These are phyloP conservation scores for Ditylenchus weischeri DNA, from an alignment of 2,888 invertebrate genomes.

Conservation along the genomic window DNA sequence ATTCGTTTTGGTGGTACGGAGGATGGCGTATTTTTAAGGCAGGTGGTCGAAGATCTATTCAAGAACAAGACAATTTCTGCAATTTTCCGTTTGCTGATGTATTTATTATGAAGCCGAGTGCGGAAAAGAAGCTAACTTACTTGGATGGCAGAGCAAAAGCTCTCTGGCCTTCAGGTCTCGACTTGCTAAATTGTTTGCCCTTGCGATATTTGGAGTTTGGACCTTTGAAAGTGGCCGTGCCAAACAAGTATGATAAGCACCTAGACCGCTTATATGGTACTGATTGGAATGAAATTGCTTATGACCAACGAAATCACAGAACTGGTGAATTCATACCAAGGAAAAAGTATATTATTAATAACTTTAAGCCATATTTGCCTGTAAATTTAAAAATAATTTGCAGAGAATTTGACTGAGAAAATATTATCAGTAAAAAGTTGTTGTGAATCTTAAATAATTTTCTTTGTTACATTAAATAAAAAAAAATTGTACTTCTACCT, in stretches of 20 bases:
- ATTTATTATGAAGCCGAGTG: slow-evolving; percentile 5
- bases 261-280: slow-evolving; percentile 12
- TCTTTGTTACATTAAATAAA: too few species aligned
- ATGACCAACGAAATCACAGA: slow-evolving; percentile 9
- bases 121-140: slow-evolving; percentile 1
- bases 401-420: slow-evolving; percentile 13
- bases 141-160: slow-evolving; percentile 12
- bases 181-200: not conserved
- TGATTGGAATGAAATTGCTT: slow-evolving; percentile 9
- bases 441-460: too few species aligned
- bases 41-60: slow-evolving; percentile 1
- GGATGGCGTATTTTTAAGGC: slow-evolving; percentile 16
- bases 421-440: too few species aligned
- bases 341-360: not conserved
- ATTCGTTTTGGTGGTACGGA: slow-evolving; percentile 15
- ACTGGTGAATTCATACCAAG: slow-evolving; percentile 10
- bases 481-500: too few species aligned
- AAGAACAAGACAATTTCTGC: not conserved
- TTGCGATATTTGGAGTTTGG: slow-evolving; percentile 1
- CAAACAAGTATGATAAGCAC: slow-evolving; percentile 6
- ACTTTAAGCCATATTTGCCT: not conserved
- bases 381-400: not conserved
- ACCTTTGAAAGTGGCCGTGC: slow-evolving; percentile 10
- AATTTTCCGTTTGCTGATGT: slow-evolving; percentile 18
- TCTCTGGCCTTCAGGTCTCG: slow-evolving; percentile 20